These are phyloP conservation scores for Achroia grisella DNA, from an alignment of 1,140 invertebrate species.

Conservation along the genomic window DNA sequence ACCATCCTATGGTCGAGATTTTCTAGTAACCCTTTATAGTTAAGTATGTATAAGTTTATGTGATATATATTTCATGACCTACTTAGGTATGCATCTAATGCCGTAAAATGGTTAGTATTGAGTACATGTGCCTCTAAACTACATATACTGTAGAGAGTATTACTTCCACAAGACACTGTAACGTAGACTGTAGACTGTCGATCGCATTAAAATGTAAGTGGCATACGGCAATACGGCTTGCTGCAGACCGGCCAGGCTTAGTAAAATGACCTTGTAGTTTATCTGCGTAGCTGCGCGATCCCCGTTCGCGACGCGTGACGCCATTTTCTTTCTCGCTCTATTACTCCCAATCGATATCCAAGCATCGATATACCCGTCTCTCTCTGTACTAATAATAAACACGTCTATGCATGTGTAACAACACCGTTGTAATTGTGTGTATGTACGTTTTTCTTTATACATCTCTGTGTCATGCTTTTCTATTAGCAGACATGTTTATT, in stretches of 20 bases:
- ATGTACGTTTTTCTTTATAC: slow-evolving; percentile 30
- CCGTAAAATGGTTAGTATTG: too few relatives aligned
- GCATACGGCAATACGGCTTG: slow-evolving; percentile 8
- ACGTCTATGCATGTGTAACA: slow-evolving; percentile 10
- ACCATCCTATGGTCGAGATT: too few relatives aligned
- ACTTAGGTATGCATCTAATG: too few relatives aligned
- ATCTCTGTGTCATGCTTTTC: slow-evolving; percentile 21
- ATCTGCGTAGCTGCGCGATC: slow-evolving; percentile 35
- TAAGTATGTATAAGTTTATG: too few relatives aligned
- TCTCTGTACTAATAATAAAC: slow-evolving; percentile 59
- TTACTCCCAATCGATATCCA: slow-evolving; percentile 38
- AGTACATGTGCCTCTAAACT: too few relatives aligned
- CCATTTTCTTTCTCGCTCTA: slow-evolving; percentile 31
- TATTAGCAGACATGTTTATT: slow-evolving; percentile 11
- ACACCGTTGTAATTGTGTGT: slow-evolving; percentile 24
- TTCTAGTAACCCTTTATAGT: too few relatives aligned
- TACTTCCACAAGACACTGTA: slow-evolving; percentile 16
- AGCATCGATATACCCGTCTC: slow-evolving; percentile 29
- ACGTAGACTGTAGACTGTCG: neutral
- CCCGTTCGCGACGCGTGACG: slow-evolving; percentile 24
- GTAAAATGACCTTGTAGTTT: slow-evolving; percentile 61
- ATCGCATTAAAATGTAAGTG: slow-evolving; percentile 14
- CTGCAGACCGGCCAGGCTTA: slow-evolving; percentile 18
- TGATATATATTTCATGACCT: too few relatives aligned
- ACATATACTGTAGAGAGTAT: neutral